Conservation (phyloP, 2,797 vertebrate species). For the Spinibarbus caldwelli region DNA sequence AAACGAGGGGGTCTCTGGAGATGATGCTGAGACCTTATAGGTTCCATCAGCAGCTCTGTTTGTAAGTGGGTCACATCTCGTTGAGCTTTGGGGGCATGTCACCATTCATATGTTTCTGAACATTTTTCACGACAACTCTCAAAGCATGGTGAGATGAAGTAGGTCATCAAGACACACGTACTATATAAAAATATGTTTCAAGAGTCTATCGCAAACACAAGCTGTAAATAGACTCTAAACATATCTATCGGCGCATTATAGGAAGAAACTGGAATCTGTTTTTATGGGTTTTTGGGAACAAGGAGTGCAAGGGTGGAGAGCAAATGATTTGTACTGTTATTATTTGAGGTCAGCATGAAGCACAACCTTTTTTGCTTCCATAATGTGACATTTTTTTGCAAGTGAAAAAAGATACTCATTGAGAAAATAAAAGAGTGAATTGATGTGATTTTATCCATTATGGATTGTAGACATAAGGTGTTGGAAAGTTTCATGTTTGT, state of each 20-base stretch:
- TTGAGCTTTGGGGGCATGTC: slow-evolving; percentile 43
- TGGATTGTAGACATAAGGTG: not conserved
- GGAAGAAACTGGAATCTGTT: not conserved
- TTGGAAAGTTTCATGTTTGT: not conserved
- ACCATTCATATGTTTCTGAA: slow-evolving; percentile 40
- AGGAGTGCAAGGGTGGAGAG: not conserved
- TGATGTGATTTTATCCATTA: not conserved
- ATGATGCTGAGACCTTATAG: slow-evolving; percentile 35
- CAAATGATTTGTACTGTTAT: not conserved
- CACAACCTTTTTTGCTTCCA: not conserved
- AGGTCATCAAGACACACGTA: slow-evolving; percentile 16
- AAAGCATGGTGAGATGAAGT: slow-evolving; percentile 31
- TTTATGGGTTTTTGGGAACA: not conserved
- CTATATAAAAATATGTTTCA: slow-evolving; percentile 13
- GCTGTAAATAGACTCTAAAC: slow-evolving; percentile 16
- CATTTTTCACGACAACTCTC: slow-evolving; percentile 38
- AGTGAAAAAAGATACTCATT: not conserved
- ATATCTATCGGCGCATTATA: not conserved
- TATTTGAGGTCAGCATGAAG: slow-evolving; percentile 1
- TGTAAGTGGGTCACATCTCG: slow-evolving; percentile 56
- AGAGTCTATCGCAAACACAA: not conserved
- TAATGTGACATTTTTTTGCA: not conserved
- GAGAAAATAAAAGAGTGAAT: not conserved
- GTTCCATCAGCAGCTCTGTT: slow-evolving; percentile 39
- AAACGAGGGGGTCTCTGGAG: slow-evolving; percentile 40